Conservation (phyloP, 2,113 vertebrate genomes). For the Hydropotes inermis region DNA sequence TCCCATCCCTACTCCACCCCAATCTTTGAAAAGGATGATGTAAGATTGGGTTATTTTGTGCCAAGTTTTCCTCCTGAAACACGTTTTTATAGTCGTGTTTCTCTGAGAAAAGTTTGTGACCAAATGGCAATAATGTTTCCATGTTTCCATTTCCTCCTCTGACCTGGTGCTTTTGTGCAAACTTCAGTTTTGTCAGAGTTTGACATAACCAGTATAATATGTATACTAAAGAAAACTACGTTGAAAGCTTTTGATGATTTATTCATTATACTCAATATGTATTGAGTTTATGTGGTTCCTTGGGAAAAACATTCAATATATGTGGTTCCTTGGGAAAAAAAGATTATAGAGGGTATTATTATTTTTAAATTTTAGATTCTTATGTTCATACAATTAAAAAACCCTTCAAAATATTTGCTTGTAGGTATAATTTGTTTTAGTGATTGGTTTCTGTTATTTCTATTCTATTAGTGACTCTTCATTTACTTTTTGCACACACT, state of each 20-base stretch:
- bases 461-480: background rate
- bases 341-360: background rate
- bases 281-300: background rate
- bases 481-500: background rate
- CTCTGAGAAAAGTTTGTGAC: conserved; percentile 67
- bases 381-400: background rate
- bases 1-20: conserved; percentile 37
- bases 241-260: conserved; percentile 22
- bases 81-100: conserved; percentile 63
- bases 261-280: background rate
- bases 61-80: conserved; percentile 62
- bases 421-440: background rate
- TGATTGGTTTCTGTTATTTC: conserved; percentile 13
- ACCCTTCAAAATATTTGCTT: background rate
- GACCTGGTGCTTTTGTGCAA: background rate
- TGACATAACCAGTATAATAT: background rate
- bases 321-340: background rate
- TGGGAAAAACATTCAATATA: background rate
- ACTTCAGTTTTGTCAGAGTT: conserved; percentile 24
- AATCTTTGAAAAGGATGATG: conserved; percentile 55
- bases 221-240: conserved; percentile 26
- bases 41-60: conserved; percentile 43
- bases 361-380: conserved; percentile 38
- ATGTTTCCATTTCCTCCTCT: conserved; percentile 35
- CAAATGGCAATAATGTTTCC: conserved; percentile 31